Evolutionary conservation across 2,113 vertebrate genomes (phyloP).

Genomic region (Nanorana parkeri): DNA sequence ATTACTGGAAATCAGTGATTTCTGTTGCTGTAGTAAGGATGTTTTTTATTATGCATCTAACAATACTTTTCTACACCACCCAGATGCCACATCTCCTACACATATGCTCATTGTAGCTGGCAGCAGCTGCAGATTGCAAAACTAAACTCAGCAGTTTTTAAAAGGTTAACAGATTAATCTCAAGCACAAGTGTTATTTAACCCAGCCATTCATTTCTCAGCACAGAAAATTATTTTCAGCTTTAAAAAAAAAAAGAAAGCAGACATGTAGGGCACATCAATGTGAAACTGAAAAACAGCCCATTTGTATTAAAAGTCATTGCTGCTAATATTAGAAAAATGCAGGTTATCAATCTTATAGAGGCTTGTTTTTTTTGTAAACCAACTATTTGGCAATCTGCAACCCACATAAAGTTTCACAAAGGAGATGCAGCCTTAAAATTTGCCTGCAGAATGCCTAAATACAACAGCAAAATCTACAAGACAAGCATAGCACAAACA

Average conservation of each 20-base stretch:
- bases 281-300: not conserved
- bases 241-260: not conserved
- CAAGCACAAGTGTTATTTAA: not conserved
- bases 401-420: not conserved
- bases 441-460: not conserved
- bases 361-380: not conserved
- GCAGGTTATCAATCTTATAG: not conserved
- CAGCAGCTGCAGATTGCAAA: too few species aligned
- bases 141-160: too few species aligned
- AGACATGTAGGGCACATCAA: not conserved
- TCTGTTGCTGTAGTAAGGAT: too few species aligned
- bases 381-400: not conserved
- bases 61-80: too few species aligned
- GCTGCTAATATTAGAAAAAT: not conserved
- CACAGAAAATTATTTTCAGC: not conserved
- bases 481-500: not conserved
- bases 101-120: too few species aligned
- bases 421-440: not conserved
- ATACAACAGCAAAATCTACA: slow-evolving; percentile 8
- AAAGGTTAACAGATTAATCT: not conserved
- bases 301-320: not conserved
- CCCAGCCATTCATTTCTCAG: not conserved
- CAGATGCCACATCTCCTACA: too few species aligned
- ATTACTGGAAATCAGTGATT: too few species aligned
- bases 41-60: too few species aligned